Evolutionary conservation across 2,113 vertebrate species (phyloP), one percentile per base, ranked within the genome.

Genomic region (Nycticebus coucang): DNA sequence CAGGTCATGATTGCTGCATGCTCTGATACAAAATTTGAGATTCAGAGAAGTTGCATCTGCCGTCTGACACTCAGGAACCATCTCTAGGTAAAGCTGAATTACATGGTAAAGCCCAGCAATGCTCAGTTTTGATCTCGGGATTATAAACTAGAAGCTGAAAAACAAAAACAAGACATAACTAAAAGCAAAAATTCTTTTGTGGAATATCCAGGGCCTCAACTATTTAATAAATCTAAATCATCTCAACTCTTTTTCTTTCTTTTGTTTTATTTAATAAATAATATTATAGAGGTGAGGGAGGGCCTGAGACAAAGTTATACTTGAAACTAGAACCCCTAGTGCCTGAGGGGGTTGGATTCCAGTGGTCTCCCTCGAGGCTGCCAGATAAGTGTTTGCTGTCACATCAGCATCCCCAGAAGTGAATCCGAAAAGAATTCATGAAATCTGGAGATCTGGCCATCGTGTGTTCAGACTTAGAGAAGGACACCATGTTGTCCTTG

Each of bases 401-500:
- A 8, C 4, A 4, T 97, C 96, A 98, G n/a, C 45, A 96, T 17
- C 94, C 92, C 97, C 96, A 98, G 96, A 96, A 98, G 84, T 95
- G 93, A 64, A 98, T 97, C 89, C 96, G 75, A 80, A 98, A 98
- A 57, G 96, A 97, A 41, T 95, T 97, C 95, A 98, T 95, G 94
- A 98, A 98, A 75, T 98, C 98, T 7, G 97, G 97, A 91, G 97
- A 97, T 80, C 96, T 98, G 66, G 89, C 78, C 96, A 98, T 98
- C 0, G 96, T 97, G 0, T 97, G 95, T 71, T 98, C 97, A 71
- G 98, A 98, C 92, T 98, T 98, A 1, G 96, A 92, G 86, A 98
- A 98, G 41, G 98, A 98, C 68, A 98, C 96, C 98, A 98, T 98
- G 59, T 92, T 93, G 96, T 98, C 98, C 0, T 97, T 97, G 84